Evolutionary conservation across 2,113 vertebrate genomes (phyloP).

Genomic region (Prunella fulvescens): DNA sequence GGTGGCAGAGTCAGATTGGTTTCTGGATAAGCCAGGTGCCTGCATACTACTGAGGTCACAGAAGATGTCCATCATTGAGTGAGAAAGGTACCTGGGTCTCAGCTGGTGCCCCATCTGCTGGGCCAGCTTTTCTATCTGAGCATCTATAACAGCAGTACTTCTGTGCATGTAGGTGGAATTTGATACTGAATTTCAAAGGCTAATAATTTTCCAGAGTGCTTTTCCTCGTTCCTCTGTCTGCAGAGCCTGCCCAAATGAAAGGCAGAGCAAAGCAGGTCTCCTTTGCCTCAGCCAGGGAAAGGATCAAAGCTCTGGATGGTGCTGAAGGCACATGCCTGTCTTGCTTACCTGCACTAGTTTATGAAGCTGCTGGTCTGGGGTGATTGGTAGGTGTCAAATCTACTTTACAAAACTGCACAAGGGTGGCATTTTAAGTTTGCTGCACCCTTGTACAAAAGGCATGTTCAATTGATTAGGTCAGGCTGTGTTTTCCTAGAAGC

Average conservation of each 20-base stretch:
- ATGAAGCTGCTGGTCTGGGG: not conserved
- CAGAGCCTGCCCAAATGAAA: not conserved
- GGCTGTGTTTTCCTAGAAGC: not conserved
- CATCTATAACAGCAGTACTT: not conserved
- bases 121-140: not conserved
- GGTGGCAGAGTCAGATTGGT: not conserved
- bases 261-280: not conserved
- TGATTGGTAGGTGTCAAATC: not conserved
- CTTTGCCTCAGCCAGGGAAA: not conserved
- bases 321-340: not conserved
- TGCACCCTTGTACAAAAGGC: not conserved
- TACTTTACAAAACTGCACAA: not conserved
- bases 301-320: not conserved
- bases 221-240: not conserved
- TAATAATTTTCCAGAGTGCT: not conserved
- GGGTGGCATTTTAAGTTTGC: not conserved
- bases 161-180: not conserved
- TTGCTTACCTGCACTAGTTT: not conserved
- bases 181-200: not conserved
- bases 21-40: not conserved
- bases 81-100: not conserved
- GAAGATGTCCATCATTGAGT: rapidly evolving
- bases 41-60: not conserved
- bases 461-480: not conserved
- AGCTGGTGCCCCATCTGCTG: not conserved